Evolutionary conservation across 2,113 vertebrate species (phyloP).

Genomic region (Numenius arquata): DNA sequence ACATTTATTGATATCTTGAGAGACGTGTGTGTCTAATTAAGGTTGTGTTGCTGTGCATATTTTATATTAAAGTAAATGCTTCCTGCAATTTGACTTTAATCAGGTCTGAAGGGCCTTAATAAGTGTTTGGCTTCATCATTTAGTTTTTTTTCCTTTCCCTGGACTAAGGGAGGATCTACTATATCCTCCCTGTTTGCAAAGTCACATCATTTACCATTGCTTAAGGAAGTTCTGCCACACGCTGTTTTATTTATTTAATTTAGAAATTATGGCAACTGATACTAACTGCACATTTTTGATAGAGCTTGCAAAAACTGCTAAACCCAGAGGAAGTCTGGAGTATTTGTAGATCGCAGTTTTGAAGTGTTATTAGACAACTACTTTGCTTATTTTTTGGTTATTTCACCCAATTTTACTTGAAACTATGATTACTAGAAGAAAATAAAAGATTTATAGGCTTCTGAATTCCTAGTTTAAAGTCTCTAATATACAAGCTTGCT

Average conservation of each 20-base stretch:
- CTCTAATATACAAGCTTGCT: neutral
- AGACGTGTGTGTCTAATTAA: conserved; percentile 68
- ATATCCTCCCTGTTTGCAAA: neutral
- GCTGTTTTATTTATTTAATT: neutral
- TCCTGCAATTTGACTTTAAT: conserved; percentile 56
- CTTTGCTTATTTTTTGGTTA: neutral
- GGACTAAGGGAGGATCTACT: neutral
- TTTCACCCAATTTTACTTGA: neutral
- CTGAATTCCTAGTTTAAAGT: neutral
- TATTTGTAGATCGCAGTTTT: neutral
- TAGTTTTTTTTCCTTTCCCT: neutral
- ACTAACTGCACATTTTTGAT: neutral
- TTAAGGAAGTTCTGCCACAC: neutral
- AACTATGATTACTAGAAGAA: neutral
- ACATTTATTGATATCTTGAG: conserved; percentile 73
- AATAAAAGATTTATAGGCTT: neutral
- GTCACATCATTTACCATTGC: neutral
- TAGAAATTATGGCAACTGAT: neutral
- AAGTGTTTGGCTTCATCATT: neutral
- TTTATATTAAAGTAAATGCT: conserved; percentile 49
- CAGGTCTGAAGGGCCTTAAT: conserved; percentile 36
- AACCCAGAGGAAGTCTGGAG: neutral
- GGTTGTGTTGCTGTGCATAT: conserved; percentile 49
- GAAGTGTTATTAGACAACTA: neutral
- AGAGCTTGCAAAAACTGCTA: neutral